Evolutionary conservation across 2,113 vertebrate genomes (phyloP), one percentile per base, ranked within the genome.

Genomic region (Trematomus loennbergii): DNA sequence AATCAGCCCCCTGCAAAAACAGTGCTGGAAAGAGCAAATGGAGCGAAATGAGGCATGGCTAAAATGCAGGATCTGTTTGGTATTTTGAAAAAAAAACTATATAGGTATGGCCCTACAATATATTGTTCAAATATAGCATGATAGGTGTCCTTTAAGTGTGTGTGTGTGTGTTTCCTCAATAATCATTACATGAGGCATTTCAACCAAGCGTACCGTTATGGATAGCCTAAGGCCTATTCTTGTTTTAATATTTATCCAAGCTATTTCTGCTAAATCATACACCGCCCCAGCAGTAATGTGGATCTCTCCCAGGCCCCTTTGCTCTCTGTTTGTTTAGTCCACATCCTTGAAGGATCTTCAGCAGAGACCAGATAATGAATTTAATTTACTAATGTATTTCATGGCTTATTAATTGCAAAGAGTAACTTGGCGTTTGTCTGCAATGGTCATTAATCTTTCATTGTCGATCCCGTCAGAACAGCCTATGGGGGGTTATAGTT

Each of bases 391-490:
- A 85, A 84, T 91, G 84, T 89, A 79, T 92, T 94, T 91, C 87
- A 92, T 83, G 84, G 81, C 81, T 89, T 93, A 92, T 92, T 91
- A 91, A 91, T 89, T 87, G 83, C 71, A 59, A 66, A 57, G 83
- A 78, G 67, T 66, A 92, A 91, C 60, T 71, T 75, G 10, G 70
- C 20, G 48, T 66, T 70, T 85, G 79, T 85, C 72, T 79, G 46
- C 71, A 67, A 17, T 81, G 57, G 81, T 63, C 86, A 92, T 94
- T 88, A 86, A 90, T 92, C 91, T 90, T 91, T 83, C 87, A 89
- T 90, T 85, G 89, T 91, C 70, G 50, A 86, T 83, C 73, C 67
- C 64, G 79, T 91, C 90, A 91, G 69, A 78, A 46, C 55, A 81
- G 82, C 88, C 89, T 20, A 40, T 70, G 49, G 83, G 89, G 88